Evolutionary conservation across 2,888 invertebrate genomes (phyloP).

Genomic region (Taphrorychus bicolor): DNA sequence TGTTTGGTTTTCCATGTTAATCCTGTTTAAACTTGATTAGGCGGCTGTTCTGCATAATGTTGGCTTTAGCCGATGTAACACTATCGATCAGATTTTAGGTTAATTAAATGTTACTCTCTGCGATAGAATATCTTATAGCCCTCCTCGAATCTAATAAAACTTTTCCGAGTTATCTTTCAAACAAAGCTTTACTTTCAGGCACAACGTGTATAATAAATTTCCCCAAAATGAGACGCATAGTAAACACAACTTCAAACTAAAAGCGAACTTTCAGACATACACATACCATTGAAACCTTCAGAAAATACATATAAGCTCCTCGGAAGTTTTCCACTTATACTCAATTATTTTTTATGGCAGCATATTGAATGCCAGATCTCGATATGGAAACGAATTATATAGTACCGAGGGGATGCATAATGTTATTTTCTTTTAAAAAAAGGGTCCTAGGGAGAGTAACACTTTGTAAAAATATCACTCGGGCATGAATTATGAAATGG

Average conservation of each 20-base stretch:
- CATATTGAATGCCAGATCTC: constrained; percentile 32
- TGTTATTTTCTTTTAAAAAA: constrained; percentile 16
- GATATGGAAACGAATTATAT: constrained; percentile 21
- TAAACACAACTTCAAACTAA: constrained; percentile 27
- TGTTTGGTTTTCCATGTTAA: constrained; percentile 4
- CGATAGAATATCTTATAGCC: neutral
- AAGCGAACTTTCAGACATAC: constrained; percentile 18
- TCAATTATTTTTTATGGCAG: constrained; percentile 36
- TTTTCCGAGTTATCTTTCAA: neutral
- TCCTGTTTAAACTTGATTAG: constrained; percentile 1
- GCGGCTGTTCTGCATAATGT: neutral
- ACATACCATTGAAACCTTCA: constrained; percentile 14
- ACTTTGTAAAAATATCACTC: constrained; percentile 8
- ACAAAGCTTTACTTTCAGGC: constrained; percentile 15
- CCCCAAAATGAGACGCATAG: constrained; percentile 25
- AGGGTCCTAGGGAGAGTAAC: neutral
- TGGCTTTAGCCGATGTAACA: neutral
- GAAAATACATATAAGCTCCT: constrained; percentile 16
- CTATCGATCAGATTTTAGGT: neutral
- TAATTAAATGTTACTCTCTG: neutral
- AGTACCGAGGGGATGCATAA: constrained; percentile 24
- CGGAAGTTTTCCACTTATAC: constrained; percentile 33
- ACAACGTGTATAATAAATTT: constrained; percentile 32
- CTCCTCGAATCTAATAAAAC: neutral
- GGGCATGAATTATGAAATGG: neutral